Evolutionary conservation across 2,888 invertebrate genomes (phyloP), one percentile per base, ranked within the genome.

Genomic region (Macaria notata): DNA sequence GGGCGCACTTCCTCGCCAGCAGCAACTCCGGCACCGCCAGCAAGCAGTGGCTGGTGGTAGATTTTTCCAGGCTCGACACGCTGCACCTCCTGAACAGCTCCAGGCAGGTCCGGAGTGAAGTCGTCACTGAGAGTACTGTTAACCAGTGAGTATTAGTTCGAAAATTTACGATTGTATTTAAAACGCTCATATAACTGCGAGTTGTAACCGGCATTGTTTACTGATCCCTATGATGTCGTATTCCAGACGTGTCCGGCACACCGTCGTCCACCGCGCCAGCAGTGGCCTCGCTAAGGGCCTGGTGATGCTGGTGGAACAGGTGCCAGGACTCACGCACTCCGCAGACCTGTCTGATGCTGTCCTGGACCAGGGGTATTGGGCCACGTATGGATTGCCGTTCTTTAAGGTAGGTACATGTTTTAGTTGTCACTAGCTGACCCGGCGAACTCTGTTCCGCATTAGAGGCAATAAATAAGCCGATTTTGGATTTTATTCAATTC

Each of bases 31-130:
- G 95, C 9, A 96, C 96, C 45, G 96, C 96, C 59, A 95, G 95
- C 79, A 96, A 97, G 75, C 97, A 98, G 78, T 98, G 98, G 98
- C 93, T 97, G 69, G 92, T 96, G 4, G 92, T 97, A 0, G 96
- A 97, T 79, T 95, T 95, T 73, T 94, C 93, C 49, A 91, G 92
- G 61, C 93, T 95, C 54, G 75, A 80, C 45, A 68, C 76, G 3
- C 65, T 85, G 3, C 74, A 81, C 56, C 60, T 73, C 30, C 62
- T 68, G 0, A 71, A 59, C 38, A 50, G 42, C 7, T 9, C 36
- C 6, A 70, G 61, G 36, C 54, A 56, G 44, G 39, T 33, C n/a
- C 65, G 70, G 36, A 83, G 75, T 42, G 81, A 85, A 53, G 66
- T 80, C 9, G 69, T 84, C 46, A 84, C 81, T 0, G 83, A 88